phyloP scores from a whole-genome alignment of 1,140 invertebrate genomes.

The Drosophila novamexicana region DNA sequence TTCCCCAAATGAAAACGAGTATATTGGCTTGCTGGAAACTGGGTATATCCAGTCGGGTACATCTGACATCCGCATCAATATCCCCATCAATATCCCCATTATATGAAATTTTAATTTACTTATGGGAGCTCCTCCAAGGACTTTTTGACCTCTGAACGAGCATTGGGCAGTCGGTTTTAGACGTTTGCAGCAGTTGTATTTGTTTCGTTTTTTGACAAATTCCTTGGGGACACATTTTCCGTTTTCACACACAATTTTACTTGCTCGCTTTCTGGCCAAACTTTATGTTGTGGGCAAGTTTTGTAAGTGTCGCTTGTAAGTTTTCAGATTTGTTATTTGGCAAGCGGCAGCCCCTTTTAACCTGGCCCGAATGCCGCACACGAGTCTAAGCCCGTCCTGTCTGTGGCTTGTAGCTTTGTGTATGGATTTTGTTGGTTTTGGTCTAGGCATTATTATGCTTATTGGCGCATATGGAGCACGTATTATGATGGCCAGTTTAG shows the following conservation, averaged over 20 bases:
- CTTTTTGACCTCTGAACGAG: neutral
- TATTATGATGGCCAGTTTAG: slow-evolving; percentile 59
- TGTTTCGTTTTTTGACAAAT: slow-evolving; percentile 9
- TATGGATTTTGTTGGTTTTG: slow-evolving; percentile 40
- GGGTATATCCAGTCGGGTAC: neutral
- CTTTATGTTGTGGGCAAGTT: slow-evolving; percentile 24
- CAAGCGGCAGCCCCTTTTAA: slow-evolving; percentile 11
- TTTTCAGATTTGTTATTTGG: slow-evolving; percentile 57
- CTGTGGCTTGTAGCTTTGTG: slow-evolving; percentile 21
- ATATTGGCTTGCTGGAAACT: too few species aligned
- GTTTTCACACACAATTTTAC: slow-evolving; percentile 58
- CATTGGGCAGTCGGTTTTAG: too few species aligned
- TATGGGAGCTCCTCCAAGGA: too few species aligned
- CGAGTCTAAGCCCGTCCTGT: slow-evolving; percentile 9
- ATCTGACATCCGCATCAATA: too few species aligned
- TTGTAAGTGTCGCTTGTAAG: slow-evolving; percentile 56
- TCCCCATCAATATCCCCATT: too few species aligned
- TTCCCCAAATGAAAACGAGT: too few species aligned
- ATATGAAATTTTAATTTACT: too few species aligned
- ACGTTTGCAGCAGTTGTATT: neutral
- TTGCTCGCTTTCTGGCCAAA: slow-evolving; percentile 8
- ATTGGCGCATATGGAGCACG: slow-evolving; percentile 64
- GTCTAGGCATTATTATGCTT: slow-evolving; percentile 55
- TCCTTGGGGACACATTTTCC: slow-evolving; percentile 54
- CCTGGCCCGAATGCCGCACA: slow-evolving; percentile 16